Evolutionary conservation across 2,113 vertebrate species (phyloP).

Genomic region (Phaethornis superciliosus): DNA sequence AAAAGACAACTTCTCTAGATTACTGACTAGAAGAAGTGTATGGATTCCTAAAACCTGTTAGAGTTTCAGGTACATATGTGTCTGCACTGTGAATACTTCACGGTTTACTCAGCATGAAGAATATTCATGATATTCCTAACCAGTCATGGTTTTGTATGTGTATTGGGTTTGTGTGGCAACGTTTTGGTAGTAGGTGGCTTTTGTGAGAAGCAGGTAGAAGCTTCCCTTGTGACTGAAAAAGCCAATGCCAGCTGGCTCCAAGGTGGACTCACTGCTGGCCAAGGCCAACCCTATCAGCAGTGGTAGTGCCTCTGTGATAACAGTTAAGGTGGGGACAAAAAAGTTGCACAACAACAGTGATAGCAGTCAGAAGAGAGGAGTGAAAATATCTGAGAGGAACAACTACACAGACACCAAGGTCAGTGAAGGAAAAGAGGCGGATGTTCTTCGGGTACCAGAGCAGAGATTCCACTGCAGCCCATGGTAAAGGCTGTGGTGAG

Average conservation of each 20-base stretch:
- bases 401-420: not conserved
- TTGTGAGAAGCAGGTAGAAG: not conserved
- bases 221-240: not conserved
- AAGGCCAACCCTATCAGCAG: not conserved
- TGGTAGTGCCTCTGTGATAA: not conserved
- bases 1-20: not conserved
- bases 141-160: not conserved
- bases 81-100: not conserved
- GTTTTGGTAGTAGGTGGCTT: not conserved
- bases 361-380: not conserved
- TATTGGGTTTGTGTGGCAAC: not conserved
- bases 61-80: not conserved
- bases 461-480: not conserved
- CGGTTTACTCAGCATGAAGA: not conserved
- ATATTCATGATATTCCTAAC: not conserved
- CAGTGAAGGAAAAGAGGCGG: not conserved
- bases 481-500: rapidly evolving
- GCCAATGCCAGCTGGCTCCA: not conserved
- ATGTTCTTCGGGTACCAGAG: rapidly evolving
- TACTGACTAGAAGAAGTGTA: not conserved
- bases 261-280: too few species aligned
- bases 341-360: too few species aligned
- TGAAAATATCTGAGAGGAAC: not conserved
- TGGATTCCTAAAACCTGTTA: not conserved
- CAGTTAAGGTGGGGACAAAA: not conserved